Evolutionary conservation across 2,797 vertebrate genomes (phyloP), one percentile per base, ranked within the genome.

Genomic region (Nyctalus aviator): DNA sequence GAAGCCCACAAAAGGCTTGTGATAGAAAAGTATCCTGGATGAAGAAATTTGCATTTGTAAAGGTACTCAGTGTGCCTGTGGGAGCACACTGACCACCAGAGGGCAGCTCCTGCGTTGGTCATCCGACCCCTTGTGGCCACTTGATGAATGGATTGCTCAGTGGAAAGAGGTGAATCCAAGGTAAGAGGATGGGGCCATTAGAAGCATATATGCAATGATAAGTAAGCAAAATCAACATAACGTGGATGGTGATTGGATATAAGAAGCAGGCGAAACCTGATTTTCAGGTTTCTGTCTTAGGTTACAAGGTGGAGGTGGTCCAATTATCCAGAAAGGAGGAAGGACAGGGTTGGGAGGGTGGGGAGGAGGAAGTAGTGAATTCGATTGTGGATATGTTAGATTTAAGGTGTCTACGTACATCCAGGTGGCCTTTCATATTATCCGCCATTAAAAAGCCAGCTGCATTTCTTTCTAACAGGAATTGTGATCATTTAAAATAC

Each of bases 391-490:
- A 64, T 32, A 41, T 44, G 44, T 14, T 93, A 50, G 81, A 81
- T 84, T 30, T 73, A 48, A 73, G 55, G 23, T 78, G 15, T 8
- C 27, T 37, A 14, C 20, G 66, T 8, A 86, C 12, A 92, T 35
- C 64, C 27, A 90, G 55, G 48, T 57, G 17, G 41, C 30, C 71
- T 92, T 76, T 53, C 20, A 69, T 59, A 48, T 35, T 48, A 86
- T 25, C 73, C 44, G 11, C 32, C 37, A 76, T 46, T 71, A 76
- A 81, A 85, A 94, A 76, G 27, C n/a, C 87, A 82, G 62, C 32
- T 78, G 64, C 21, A 72, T 66, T 78, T 90, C 69, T 78, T 91
- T 82, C 83, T 93, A 79, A 68, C 1, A 84, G 72, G 37, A 35
- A 87, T 84, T 82, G 17, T 84, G 21, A 71, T 17, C 17, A 32